Evolutionary conservation across 2,113 vertebrate species (phyloP), one percentile per base, ranked within the genome.

Genomic region (Sphaerodactylus townsendi): DNA sequence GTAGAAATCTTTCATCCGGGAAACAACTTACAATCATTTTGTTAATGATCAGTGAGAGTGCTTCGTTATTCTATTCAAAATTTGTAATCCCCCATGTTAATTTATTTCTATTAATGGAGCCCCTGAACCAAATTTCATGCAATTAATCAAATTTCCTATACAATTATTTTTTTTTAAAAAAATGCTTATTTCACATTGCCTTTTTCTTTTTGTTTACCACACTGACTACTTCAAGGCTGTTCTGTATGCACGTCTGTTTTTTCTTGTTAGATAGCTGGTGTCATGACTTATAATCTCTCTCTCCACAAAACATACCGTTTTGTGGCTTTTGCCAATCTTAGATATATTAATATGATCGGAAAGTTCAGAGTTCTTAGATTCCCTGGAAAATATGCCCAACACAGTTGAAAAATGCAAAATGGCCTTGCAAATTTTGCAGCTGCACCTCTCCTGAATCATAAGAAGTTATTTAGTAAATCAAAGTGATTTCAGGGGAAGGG

Each of bases 21-120:
- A 41, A 11, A 44, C 2, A 44, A 46, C 48, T n/a, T 17, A 39
- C 65, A 81, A 17, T 50, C 17, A 0, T 11, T 71, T 33, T 2
- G 3, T 73, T 87, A 73, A 84, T 77, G 17, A 59, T 23, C 13
- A 28, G 1, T 23, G 21, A 56, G 48, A 8, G 71, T 19, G 37
- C 0, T 84, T 39, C 44, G 9, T n/a, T 82, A 11, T 70, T 46
- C 3, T 39, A 46, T 2, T 0, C 1, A 30, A 21, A 56, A 56
- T 56, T 21, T 56, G 53, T 33, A 28, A 70, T 2, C 1, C 69
- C 82, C 83, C 19, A 4, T 19, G 5, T 71, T 4, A 81, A 65
- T 77, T 87, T 35, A 79, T 87, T 86, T 70, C 56, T 1, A 10
- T 76, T 74, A 33, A 17, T 72, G 44, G 78, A 88, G 66, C 65